Conservation (phyloP, 2,113 vertebrate species). For the Empidonax traillii region DNA sequence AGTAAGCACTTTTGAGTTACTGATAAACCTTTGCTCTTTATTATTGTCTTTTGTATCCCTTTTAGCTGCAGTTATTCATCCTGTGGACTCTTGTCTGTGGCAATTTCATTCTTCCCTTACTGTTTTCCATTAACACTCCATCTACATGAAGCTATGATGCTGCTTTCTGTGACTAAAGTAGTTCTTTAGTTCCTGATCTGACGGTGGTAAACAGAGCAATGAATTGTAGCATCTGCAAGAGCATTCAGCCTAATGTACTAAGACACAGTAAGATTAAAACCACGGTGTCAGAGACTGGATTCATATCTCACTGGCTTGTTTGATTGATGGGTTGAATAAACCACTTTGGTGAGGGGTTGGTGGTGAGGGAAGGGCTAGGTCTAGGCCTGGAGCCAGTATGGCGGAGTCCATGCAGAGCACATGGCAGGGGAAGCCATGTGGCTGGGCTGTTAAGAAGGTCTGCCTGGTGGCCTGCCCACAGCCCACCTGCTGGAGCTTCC, state of each 20-base stretch:
- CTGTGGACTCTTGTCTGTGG: neutral
- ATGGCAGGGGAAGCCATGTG: too few species aligned
- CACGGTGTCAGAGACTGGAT: neutral
- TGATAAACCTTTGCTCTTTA: neutral
- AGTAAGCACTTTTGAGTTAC: neutral
- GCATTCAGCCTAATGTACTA: neutral
- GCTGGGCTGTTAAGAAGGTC: too few species aligned
- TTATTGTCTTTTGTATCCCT: neutral
- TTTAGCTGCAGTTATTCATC: neutral
- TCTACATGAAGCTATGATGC: neutral
- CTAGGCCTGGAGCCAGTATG: too few species aligned
- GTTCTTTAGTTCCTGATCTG: neutral
- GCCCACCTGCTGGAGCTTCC: too few species aligned
- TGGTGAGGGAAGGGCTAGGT: too few species aligned
- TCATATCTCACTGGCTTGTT: too few species aligned
- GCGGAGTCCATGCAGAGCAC: too few species aligned
- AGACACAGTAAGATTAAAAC: neutral
- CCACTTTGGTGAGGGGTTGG: too few species aligned
- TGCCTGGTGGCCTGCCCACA: too few species aligned
- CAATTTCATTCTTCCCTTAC: neutral
- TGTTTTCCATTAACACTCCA: neutral
- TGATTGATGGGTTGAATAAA: too few species aligned
- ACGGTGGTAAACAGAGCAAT: neutral
- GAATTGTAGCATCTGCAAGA: neutral
- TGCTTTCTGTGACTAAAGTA: neutral